A percentile compares a stretch with the other conserved stretches of the same genome.
phyloP scores from a whole-genome alignment of 2,113 vertebrate genomes.

The Pholis gunnellus region DNA sequence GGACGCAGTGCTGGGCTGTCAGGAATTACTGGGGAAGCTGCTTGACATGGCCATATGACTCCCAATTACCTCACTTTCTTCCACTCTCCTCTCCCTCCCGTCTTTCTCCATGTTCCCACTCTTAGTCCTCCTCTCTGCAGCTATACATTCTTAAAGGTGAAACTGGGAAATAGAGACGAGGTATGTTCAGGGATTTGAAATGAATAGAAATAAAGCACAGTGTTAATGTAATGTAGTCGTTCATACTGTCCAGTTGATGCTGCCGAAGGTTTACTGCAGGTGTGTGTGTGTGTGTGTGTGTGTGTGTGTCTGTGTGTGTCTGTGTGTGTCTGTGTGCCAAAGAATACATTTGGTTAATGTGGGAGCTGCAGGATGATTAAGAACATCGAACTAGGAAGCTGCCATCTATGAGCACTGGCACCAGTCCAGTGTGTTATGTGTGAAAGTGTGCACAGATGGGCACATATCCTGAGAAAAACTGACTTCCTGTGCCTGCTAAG shows the following conservation, averaged over 20 bases:
- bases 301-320: not conserved
- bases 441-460: constrained; percentile 19
- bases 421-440: constrained; percentile 7
- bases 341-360: not conserved
- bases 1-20: constrained; percentile 64
- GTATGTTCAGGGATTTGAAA: constrained; percentile 5
- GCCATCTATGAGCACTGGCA: constrained; percentile 13
- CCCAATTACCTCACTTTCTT: constrained; percentile 51
- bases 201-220: not conserved
- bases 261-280: not conserved
- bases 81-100: constrained; percentile 19
- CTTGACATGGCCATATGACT: constrained; percentile 64
- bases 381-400: not conserved
- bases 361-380: constrained; percentile 8
- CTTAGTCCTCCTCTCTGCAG: not conserved
- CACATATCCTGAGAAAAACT: not conserved
- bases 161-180: not conserved
- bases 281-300: not conserved
- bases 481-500: constrained; percentile 1
- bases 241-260: not conserved
- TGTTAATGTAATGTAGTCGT: not conserved
- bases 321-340: not conserved
- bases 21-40: constrained; percentile 57
- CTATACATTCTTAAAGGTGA: not conserved
- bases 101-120: constrained; percentile 30